These are phyloP conservation scores for Dysmachus trigonus DNA, from an alignment of 2,888 invertebrate genomes.

Conservation along the genomic window DNA sequence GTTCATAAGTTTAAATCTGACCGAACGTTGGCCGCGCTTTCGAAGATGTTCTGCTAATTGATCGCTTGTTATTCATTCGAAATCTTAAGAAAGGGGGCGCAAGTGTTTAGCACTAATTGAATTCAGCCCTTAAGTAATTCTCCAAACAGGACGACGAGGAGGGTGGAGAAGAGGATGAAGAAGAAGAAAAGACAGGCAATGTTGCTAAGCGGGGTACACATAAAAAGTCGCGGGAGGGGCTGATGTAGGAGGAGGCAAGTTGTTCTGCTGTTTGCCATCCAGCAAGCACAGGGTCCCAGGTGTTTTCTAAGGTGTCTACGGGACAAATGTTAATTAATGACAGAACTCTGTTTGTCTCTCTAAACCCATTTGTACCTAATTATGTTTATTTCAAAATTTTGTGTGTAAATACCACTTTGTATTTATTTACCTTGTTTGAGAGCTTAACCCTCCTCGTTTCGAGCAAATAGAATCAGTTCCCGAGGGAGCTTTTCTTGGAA, in stretches of 20 bases:
- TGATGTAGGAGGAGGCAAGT: background rate
- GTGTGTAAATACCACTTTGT: constrained; percentile 42
- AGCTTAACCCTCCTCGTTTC: constrained; percentile 20
- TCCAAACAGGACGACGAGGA: background rate
- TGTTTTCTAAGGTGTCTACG: constrained; percentile 32
- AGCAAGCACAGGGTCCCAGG: constrained; percentile 11
- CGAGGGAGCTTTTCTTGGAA: background rate
- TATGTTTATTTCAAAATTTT: constrained; percentile 43
- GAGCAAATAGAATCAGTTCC: background rate
- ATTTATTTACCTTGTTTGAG: constrained; percentile 35
- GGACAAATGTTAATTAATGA: constrained; percentile 42
- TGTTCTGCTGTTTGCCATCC: background rate
- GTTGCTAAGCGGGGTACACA: background rate
- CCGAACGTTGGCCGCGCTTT: background rate
- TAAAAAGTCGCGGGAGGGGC: constrained; percentile 1
- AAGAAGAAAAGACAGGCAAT: background rate
- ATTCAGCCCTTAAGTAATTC: constrained; percentile 33
- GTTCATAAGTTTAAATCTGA: constrained; percentile 6
- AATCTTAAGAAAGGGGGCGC: background rate
- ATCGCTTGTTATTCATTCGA: constrained; percentile 31
- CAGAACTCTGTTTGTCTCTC: constrained; percentile 41
- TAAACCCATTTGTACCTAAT: constrained; percentile 43
- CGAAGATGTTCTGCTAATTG: background rate
- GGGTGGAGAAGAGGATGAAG: no score
- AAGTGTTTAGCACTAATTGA: constrained; percentile 28